A percentile compares a stretch with the other conserved stretches of the same genome.
Evolutionary conservation across 2,888 invertebrate species (phyloP).

Genomic region (Tipula helvola): DNA sequence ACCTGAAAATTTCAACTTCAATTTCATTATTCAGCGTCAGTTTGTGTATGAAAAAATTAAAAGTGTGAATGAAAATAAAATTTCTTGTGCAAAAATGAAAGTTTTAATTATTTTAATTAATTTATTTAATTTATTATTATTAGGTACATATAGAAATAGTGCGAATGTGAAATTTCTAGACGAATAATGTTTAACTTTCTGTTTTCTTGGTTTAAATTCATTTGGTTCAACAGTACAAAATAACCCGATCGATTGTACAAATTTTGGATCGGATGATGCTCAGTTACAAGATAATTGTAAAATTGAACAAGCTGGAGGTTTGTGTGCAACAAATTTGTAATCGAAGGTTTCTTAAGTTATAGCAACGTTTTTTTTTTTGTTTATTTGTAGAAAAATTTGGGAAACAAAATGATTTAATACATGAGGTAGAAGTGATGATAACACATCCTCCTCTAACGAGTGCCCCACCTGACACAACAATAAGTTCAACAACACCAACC

Average conservation of each 20-base stretch:
- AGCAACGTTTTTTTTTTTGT: no score
- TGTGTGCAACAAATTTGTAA: background rate
- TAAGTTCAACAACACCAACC: background rate
- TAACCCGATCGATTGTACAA: background rate
- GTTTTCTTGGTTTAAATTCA: background rate
- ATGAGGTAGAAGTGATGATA: background rate
- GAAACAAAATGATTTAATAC: no score
- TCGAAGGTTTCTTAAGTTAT: no score
- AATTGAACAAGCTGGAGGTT: background rate
- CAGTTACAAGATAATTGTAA: background rate
- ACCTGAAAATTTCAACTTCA: background rate
- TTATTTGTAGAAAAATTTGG: no score
- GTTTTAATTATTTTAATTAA: background rate
- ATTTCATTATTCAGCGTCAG: background rate
- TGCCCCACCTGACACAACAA: background rate
- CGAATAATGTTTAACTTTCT: background rate
- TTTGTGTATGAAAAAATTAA: background rate
- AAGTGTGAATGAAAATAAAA: background rate
- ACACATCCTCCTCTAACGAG: background rate
- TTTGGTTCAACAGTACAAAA: background rate
- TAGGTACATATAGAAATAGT: background rate
- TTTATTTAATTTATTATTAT: background rate
- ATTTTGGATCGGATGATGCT: background rate
- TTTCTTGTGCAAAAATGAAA: background rate
- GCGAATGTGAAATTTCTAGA: background rate